Evolutionary conservation across 2,797 vertebrate species (phyloP).

Genomic region (Pseudomugil tenellus): DNA sequence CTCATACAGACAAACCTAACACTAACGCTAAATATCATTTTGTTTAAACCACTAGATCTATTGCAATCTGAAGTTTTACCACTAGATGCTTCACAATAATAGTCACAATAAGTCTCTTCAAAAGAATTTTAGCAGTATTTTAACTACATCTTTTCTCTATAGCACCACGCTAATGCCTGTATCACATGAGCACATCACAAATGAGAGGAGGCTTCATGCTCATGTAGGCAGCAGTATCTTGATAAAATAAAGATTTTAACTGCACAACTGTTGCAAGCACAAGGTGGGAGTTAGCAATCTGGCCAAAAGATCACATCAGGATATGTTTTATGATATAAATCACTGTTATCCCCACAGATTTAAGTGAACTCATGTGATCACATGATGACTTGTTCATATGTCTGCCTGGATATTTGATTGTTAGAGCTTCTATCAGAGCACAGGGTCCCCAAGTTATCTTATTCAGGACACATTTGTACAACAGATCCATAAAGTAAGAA

Average conservation of each 20-base stretch:
- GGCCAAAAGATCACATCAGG: background rate
- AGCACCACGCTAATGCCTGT: background rate
- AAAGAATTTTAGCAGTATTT: too few relatives aligned
- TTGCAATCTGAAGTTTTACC: background rate
- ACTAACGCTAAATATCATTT: too few relatives aligned
- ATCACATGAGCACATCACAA: background rate
- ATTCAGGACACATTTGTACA: background rate
- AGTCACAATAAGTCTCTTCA: too few relatives aligned
- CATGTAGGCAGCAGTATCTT: background rate
- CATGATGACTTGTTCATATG: conserved; percentile 2
- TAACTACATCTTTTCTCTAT: background rate
- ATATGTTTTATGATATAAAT: background rate
- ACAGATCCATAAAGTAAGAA: background rate
- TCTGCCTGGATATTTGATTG: background rate
- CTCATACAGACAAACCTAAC: too few relatives aligned
- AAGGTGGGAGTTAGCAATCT: background rate
- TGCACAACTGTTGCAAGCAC: background rate
- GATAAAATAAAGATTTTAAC: background rate
- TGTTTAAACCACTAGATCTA: background rate
- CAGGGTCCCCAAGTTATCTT: background rate
- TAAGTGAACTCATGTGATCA: background rate
- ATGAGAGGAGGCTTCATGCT: background rate
- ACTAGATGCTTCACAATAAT: too few relatives aligned
- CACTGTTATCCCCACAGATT: background rate
- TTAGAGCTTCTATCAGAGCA: background rate